A percentile compares a stretch with the other conserved stretches of the same genome.
phyloP scores from a whole-genome alignment of 2,797 vertebrate genomes.

The Dendrocincla tyrannina region DNA sequence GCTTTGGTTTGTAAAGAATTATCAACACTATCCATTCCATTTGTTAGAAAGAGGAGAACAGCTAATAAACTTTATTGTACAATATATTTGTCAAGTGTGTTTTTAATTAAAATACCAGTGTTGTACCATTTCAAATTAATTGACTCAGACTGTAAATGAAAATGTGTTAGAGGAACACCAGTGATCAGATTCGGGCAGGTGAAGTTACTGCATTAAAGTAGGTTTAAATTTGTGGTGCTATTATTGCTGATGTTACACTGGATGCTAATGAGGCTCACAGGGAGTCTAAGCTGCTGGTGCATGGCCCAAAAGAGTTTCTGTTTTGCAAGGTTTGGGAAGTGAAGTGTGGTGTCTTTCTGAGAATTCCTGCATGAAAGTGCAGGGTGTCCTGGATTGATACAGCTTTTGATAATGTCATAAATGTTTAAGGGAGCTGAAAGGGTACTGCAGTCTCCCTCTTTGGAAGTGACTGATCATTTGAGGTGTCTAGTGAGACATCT shows the following conservation, averaged over 20 bases:
- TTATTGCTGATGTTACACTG: neutral
- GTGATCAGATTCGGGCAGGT: neutral
- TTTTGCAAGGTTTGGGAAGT: neutral
- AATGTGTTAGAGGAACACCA: neutral
- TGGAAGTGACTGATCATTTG: neutral
- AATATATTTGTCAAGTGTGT: slow-evolving; percentile 73
- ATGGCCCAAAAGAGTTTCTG: neutral
- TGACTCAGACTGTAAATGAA: neutral
- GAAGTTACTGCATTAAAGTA: neutral
- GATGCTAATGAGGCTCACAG: neutral
- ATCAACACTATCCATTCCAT: slow-evolving; percentile 83
- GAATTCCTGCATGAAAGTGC: neutral
- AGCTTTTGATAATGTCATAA: neutral
- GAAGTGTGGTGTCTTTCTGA: neutral
- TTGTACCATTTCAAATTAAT: neutral
- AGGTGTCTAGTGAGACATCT: neutral
- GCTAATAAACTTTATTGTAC: slow-evolving; percentile 87
- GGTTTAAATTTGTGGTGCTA: neutral
- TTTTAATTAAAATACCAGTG: slow-evolving; percentile 58
- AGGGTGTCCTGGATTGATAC: neutral
- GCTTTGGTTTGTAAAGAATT: slow-evolving; percentile 81
- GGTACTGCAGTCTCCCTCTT: neutral
- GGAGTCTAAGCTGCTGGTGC: neutral
- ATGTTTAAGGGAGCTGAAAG: neutral
- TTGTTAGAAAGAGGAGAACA: slow-evolving; percentile 87